Conservation (phyloP, 2,113 vertebrate species). For the Asarcornis scutulata region DNA sequence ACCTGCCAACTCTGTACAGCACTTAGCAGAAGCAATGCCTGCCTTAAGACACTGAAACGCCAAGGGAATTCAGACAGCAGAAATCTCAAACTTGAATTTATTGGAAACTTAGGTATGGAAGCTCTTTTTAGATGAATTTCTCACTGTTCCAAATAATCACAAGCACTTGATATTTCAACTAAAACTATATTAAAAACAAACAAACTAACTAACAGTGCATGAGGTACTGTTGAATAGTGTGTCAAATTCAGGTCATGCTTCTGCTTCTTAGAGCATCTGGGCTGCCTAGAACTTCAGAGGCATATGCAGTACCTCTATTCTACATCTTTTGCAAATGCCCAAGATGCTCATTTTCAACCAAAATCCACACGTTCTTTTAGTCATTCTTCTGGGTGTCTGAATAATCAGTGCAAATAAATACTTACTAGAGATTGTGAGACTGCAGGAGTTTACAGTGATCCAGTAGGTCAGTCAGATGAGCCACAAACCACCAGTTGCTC, state of each 20-base stretch:
- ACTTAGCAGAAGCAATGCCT: not conserved
- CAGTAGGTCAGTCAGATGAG: slow-evolving; percentile 94
- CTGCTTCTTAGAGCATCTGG: not conserved
- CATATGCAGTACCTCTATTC: not conserved
- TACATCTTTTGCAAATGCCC: not conserved
- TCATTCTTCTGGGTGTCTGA: not conserved
- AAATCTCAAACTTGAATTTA: not conserved
- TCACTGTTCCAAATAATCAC: not conserved
- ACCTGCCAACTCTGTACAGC: not conserved
- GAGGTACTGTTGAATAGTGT: not conserved
- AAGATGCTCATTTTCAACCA: not conserved
- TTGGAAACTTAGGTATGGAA: not conserved
- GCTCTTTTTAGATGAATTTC: not conserved
- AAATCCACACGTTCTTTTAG: not conserved
- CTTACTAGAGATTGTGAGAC: slow-evolving; percentile 97
- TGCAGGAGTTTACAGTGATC: slow-evolving; percentile 96
- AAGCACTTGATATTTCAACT: not conserved
- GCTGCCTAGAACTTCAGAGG: not conserved
- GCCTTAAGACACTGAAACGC: not conserved
- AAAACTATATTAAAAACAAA: not conserved
- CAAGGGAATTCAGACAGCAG: not conserved
- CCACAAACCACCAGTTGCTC: slow-evolving; percentile 99
- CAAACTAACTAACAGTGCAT: not conserved
- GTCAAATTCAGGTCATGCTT: not conserved
- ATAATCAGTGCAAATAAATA: not conserved